Evolutionary conservation across 2,797 vertebrate genomes (phyloP).

Genomic region (Pantherophis vulpinus): DNA sequence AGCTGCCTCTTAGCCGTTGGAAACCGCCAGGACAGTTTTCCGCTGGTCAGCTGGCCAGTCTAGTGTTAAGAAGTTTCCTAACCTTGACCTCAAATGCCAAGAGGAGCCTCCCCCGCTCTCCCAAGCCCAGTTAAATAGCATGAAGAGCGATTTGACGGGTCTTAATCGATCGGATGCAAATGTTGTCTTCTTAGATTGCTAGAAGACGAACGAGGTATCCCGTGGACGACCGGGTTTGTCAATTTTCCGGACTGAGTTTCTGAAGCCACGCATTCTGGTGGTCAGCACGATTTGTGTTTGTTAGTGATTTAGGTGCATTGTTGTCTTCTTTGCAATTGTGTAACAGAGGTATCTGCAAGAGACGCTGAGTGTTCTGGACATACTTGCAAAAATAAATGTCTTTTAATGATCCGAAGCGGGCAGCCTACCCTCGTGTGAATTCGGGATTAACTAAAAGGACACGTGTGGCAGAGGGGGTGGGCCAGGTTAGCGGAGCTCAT

Average conservation of each 20-base stretch:
- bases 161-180: slow-evolving; percentile 35
- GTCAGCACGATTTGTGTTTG: slow-evolving; percentile 26
- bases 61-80: not conserved
- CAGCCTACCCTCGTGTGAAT: slow-evolving; percentile 27
- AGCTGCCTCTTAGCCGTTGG: slow-evolving; percentile 30
- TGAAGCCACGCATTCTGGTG: slow-evolving; percentile 25
- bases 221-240: slow-evolving; percentile 33
- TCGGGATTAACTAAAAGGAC: slow-evolving; percentile 23
- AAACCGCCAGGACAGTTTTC: slow-evolving; percentile 40
- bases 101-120: not conserved
- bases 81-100: not conserved
- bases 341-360: not conserved
- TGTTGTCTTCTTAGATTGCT: slow-evolving; percentile 40
- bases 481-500: not conserved
- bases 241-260: slow-evolving; percentile 28
- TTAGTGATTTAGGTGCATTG: slow-evolving; percentile 26
- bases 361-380: slow-evolving; percentile 2
- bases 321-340: not conserved
- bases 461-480: slow-evolving; percentile 16
- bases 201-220: slow-evolving; percentile 47
- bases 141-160: slow-evolving; percentile 9
- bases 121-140: not conserved
- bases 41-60: not conserved
- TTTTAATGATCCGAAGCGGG: slow-evolving; percentile 23
- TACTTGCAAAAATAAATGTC: slow-evolving; percentile 21